These are phyloP conservation scores for Odocoileus hemionus DNA, from an alignment of 2,113 vertebrate species.

Conservation along the genomic window DNA sequence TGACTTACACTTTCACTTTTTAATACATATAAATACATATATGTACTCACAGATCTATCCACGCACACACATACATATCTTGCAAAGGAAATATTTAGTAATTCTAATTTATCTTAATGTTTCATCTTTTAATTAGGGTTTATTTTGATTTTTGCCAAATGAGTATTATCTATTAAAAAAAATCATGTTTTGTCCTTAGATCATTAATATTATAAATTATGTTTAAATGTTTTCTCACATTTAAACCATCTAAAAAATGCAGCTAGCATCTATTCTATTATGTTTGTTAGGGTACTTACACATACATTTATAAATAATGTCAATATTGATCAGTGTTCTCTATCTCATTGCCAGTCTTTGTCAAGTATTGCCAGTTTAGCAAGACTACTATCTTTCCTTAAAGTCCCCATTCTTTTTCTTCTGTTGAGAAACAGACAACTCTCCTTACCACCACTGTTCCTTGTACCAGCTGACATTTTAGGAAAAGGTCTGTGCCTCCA, in stretches of 20 bases:
- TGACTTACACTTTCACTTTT: too few relatives aligned
- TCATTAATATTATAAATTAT: background rate
- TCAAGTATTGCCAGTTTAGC: background rate
- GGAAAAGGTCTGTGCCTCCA: background rate
- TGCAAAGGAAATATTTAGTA: background rate
- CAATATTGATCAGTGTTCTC: background rate
- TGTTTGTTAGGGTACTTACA: background rate
- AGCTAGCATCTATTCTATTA: background rate
- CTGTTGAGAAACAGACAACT: background rate
- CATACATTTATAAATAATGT: background rate
- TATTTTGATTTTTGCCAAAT: background rate
- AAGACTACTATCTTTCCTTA: background rate
- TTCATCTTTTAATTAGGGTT: background rate
- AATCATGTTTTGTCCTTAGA: background rate
- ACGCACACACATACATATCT: background rate
- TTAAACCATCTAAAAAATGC: background rate
- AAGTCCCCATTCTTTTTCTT: background rate
- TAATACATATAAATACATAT: background rate
- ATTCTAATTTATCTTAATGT: background rate
- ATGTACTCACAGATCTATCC: background rate
- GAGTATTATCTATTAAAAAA: background rate
- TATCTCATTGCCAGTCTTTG: background rate
- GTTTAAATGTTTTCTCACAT: background rate
- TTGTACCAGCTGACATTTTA: background rate
- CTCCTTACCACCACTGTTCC: background rate